phyloP scores from a whole-genome alignment of 2,888 invertebrate genomes.

The Orchesella flavescens region DNA sequence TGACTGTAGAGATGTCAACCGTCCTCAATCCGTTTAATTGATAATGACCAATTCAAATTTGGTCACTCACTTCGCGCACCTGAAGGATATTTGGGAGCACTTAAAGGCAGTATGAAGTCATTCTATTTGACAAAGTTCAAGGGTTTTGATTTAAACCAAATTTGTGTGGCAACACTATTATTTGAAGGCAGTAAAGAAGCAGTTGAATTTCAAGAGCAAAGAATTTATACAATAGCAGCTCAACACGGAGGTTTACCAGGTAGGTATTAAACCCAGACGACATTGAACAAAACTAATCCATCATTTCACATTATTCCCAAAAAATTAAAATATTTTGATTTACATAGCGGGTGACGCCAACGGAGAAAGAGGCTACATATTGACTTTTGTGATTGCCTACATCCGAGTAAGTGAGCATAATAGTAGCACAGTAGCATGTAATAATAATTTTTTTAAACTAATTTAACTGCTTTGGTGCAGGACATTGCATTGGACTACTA shows the following conservation, averaged over 20 bases:
- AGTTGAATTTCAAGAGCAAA: conserved; percentile 84
- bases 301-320: neutral
- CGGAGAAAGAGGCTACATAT: conserved; percentile 94
- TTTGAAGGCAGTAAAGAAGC: conserved; percentile 88
- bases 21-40: conserved; percentile 95
- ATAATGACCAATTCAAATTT: conserved; percentile 97
- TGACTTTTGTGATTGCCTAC: conserved; percentile 99
- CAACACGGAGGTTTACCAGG: conserved; percentile 84
- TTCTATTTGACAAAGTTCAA: conserved; percentile 90
- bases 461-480: conserved; percentile 76
- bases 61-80: conserved; percentile 85
- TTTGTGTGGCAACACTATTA: conserved; percentile 93
- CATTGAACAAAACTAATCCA: neutral
- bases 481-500: conserved; percentile 91
- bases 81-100: conserved; percentile 78
- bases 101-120: conserved; percentile 87
- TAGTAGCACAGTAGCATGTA: no score
- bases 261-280: neutral
- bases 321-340: neutral
- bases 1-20: conserved; percentile 86
- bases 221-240: conserved; percentile 86
- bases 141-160: conserved; percentile 84
- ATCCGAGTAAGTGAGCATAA: conserved; percentile 84
- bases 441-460: no score
- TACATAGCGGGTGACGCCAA: conserved; percentile 88